Conservation (phyloP, 2,797 vertebrate genomes). For the Poeciliopsis paucimaculata region DNA sequence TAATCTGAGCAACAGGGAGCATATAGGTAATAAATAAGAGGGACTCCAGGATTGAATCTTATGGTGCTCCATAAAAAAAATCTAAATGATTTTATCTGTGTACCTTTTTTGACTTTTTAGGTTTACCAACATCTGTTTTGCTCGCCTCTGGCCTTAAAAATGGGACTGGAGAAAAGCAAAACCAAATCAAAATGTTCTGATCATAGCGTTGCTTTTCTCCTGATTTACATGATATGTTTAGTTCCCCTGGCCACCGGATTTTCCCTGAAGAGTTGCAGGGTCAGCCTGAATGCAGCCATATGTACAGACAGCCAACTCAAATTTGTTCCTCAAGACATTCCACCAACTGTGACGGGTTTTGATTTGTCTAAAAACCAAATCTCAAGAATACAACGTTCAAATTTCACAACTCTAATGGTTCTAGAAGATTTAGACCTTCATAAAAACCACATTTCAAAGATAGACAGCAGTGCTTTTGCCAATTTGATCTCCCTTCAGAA, state of each 20-base stretch:
- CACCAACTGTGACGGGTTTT: conserved; percentile 45
- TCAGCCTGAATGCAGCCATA: conserved; percentile 22
- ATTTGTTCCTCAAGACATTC: conserved; percentile 68
- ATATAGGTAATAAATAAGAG: no score
- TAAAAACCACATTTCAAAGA: conserved; percentile 40
- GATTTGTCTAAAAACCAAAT: conserved; percentile 72
- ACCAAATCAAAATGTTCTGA: neutral
- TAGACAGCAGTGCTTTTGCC: conserved; percentile 60
- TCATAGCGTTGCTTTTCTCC: neutral
- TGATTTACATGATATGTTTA: conserved; percentile 26
- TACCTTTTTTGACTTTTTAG: conserved; percentile 24
- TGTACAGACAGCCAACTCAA: conserved; percentile 43
- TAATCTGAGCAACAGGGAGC: no score
- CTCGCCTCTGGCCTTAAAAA: conserved; percentile 6
- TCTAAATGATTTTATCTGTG: neutral
- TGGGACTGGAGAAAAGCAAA: conserved; percentile 18
- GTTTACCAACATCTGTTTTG: neutral
- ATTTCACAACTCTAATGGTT: conserved; percentile 56
- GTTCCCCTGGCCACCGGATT: conserved; percentile 48
- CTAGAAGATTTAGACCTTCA: conserved; percentile 61
- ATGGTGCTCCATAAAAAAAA: neutral
- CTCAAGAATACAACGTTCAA: conserved; percentile 32
- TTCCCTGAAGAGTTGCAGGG: conserved; percentile 57
- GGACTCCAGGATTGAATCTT: no score
- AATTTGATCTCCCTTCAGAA: conserved; percentile 49